phyloP scores from a whole-genome alignment of 2,888 invertebrate genomes.

The Phytoseiulus persimilis region DNA sequence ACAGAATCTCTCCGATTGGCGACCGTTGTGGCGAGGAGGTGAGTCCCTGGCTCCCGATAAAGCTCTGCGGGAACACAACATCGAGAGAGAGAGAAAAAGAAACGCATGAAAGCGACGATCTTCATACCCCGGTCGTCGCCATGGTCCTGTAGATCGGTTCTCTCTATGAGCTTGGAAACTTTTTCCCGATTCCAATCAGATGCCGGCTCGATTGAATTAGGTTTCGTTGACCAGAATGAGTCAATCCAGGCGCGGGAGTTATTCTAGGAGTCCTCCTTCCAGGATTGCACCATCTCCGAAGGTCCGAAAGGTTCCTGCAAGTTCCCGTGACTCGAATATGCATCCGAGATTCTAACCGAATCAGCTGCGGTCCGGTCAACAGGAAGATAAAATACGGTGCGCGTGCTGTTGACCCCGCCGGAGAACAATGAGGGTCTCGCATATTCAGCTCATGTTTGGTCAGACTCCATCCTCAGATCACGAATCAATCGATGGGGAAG shows the following conservation, averaged over 20 bases:
- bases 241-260: not conserved
- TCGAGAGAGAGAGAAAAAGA: too few relatives aligned
- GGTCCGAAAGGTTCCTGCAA: too few relatives aligned
- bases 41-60: not conserved
- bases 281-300: too few relatives aligned
- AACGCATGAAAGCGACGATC: not conserved
- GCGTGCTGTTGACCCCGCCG: not conserved
- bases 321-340: too few relatives aligned
- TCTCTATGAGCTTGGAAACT: not conserved
- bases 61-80: not conserved
- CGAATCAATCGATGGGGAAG: not conserved
- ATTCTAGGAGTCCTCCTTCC: too few relatives aligned
- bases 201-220: not conserved
- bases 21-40: not conserved
- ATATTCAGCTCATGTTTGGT: not conserved
- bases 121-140: not conserved
- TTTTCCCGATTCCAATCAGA: not conserved
- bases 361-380: too few relatives aligned
- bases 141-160: not conserved
- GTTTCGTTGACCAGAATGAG: not conserved
- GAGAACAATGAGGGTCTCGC: not conserved
- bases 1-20: not conserved
- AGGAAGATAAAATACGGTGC: not conserved
- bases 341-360: too few relatives aligned
- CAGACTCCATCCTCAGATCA: not conserved